Evolutionary conservation across 2,113 vertebrate genomes (phyloP).

Genomic region (Leptocoma aspasia): DNA sequence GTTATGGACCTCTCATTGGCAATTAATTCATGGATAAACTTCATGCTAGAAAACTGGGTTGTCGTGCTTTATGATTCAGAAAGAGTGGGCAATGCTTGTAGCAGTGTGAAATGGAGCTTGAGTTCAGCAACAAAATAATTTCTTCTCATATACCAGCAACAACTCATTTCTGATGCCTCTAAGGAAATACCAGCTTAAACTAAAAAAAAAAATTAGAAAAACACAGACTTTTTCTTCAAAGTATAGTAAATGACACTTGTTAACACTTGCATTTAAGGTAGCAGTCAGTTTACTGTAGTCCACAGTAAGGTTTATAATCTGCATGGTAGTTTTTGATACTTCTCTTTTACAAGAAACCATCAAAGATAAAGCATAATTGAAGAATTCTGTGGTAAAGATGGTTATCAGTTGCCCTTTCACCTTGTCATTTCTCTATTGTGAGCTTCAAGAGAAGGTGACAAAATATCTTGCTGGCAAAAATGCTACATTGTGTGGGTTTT

Average conservation of each 20-base stretch:
- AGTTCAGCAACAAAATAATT: not conserved
- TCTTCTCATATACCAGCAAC: not conserved
- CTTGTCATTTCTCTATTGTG: not conserved
- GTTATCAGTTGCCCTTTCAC: not conserved
- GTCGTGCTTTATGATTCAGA: constrained; percentile 30
- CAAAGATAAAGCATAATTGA: not conserved
- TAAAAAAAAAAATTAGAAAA: not conserved
- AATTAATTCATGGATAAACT: constrained; percentile 12
- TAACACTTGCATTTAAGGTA: not conserved
- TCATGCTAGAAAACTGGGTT: not conserved
- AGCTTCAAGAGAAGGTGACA: not conserved
- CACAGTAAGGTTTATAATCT: not conserved
- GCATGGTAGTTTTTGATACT: not conserved
- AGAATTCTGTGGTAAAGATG: not conserved
- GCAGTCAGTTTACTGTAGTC: not conserved
- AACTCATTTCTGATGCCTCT: not conserved
- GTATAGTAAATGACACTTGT: not conserved
- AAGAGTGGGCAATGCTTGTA: not conserved
- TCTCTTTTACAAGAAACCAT: not conserved
- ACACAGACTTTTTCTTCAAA: not conserved
- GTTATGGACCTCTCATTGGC: not conserved
- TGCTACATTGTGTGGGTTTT: not conserved
- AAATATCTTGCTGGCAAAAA: not conserved
- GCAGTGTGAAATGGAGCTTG: constrained; percentile 17
- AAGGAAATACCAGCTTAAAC: not conserved